Evolutionary conservation across 2,888 invertebrate genomes (phyloP).

Genomic region (Amphiduros pacificus): DNA sequence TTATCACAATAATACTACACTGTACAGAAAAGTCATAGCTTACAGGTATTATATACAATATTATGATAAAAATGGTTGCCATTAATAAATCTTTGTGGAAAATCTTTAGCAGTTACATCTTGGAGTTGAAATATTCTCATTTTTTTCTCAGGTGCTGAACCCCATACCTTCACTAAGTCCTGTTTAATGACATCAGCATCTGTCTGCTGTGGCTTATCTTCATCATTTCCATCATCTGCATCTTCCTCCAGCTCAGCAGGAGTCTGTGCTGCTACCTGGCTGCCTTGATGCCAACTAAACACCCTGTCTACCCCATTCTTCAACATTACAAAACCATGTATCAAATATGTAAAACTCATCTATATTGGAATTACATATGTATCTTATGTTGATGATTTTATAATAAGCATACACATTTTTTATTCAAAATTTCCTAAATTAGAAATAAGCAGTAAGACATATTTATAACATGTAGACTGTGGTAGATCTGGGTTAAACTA

Average conservation of each 20-base stretch:
- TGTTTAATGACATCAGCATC: constrained; percentile 85
- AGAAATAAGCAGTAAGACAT: too few relatives aligned
- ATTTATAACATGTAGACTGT: too few relatives aligned
- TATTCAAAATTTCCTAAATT: too few relatives aligned
- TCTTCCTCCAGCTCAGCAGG: constrained; percentile 10
- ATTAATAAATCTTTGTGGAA: too few relatives aligned
- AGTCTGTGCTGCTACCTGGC: constrained; percentile 65
- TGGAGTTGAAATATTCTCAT: neutral
- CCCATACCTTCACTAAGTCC: constrained; percentile 69
- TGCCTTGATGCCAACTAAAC: constrained; percentile 54
- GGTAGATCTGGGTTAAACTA: too few relatives aligned
- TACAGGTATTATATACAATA: neutral
- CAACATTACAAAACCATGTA: neutral
- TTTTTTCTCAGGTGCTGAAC: neutral
- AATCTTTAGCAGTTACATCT: too few relatives aligned
- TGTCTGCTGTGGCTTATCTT: constrained; percentile 67
- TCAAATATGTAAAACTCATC: constrained; percentile 69
- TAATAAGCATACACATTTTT: too few relatives aligned
- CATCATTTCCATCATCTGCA: constrained; percentile 53
- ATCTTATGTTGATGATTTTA: too few relatives aligned
- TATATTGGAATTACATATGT: too few relatives aligned
- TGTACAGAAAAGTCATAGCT: neutral
- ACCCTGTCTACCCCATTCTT: constrained; percentile 61
- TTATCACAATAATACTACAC: neutral
- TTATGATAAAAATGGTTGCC: neutral